Evolutionary conservation across 2,888 invertebrate species (phyloP).

Genomic region (Diploptera punctata): DNA sequence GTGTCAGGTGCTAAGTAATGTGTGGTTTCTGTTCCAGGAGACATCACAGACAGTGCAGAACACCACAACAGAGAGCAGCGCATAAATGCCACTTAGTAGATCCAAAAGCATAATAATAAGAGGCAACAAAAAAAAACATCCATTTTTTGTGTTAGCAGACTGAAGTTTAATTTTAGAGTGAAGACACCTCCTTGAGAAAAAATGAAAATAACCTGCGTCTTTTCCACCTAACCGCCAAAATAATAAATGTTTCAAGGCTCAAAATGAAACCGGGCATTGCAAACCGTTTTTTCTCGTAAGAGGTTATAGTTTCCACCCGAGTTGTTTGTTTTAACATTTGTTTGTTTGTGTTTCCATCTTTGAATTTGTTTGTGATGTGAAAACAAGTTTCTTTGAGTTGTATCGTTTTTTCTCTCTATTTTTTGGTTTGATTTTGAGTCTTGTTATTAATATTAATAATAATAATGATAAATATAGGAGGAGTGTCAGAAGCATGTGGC

Average conservation of each 20-base stretch:
- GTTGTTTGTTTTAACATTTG: constrained; percentile 11
- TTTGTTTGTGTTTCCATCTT: constrained; percentile 16
- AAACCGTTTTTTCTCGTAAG: neutral
- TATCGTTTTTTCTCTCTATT: too few relatives aligned
- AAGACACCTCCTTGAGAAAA: constrained; percentile 42
- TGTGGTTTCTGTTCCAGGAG: constrained; percentile 53
- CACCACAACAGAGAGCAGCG: constrained; percentile 66
- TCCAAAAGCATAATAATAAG: constrained; percentile 26
- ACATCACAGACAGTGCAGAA: constrained; percentile 64
- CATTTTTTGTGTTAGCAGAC: constrained; percentile 43
- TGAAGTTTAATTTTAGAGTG: constrained; percentile 41
- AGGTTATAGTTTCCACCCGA: constrained; percentile 20
- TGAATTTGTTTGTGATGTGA: too few relatives aligned
- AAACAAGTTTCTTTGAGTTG: too few relatives aligned
- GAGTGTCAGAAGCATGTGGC: constrained; percentile 41
- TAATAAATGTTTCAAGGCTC: constrained; percentile 39
- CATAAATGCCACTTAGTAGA: constrained; percentile 53
- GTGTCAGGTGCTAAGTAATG: too few relatives aligned
- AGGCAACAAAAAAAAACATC: constrained; percentile 41
- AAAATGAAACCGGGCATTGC: constrained; percentile 41
- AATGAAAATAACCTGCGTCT: constrained; percentile 19
- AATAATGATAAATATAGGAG: constrained; percentile 39
- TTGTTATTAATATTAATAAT: too few relatives aligned
- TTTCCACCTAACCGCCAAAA: constrained; percentile 34
- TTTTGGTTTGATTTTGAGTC: constrained; percentile 44